Percentiles rank a stretch among this genome's conserved stretches.
These are phyloP conservation scores for Uromys caudimaculatus DNA, from an alignment of 2,797 vertebrate species.

Conservation along the genomic window DNA sequence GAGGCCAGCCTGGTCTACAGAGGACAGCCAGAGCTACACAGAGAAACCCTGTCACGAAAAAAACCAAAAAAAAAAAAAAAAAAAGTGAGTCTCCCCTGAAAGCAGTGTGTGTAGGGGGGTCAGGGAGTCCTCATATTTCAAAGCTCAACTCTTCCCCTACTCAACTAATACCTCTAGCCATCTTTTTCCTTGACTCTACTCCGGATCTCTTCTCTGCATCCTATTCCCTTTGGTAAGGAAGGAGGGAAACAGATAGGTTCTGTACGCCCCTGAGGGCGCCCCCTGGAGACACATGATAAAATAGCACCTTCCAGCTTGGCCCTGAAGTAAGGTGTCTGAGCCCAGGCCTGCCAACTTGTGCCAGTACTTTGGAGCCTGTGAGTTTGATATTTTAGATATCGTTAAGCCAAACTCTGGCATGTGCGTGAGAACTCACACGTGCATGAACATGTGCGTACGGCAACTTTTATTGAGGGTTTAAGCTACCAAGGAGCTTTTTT, in stretches of 20 bases:
- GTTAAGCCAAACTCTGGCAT: slow-evolving; percentile 40
- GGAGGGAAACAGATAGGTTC: neutral
- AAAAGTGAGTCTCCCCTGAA: neutral
- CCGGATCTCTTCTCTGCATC: neutral
- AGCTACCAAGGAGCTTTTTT: slow-evolving; percentile 51
- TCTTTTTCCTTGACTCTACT: neutral
- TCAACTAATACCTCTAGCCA: neutral
- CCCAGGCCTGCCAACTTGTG: neutral
- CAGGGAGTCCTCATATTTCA: neutral
- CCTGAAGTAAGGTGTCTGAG: neutral
- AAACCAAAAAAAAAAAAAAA: too few species aligned
- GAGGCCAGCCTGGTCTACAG: too few species aligned
- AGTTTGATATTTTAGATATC: slow-evolving; percentile 66
- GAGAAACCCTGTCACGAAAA: too few species aligned
- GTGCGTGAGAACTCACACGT: neutral
- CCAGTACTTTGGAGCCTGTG: slow-evolving; percentile 26
- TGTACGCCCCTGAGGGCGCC: neutral
- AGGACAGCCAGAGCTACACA: too few species aligned
- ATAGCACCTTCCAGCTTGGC: slow-evolving; percentile 24
- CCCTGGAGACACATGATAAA: slow-evolving; percentile 7
- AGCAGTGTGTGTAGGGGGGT: neutral
- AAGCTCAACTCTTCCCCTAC: neutral
- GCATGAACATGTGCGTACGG: neutral
- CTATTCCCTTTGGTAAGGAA: neutral
- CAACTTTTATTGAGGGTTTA: slow-evolving; percentile 42